A percentile compares a stretch with the other conserved stretches of the same genome.
Conservation (phyloP, 2,888 invertebrate genomes). For the Caenorhabditis doughertyi region DNA sequence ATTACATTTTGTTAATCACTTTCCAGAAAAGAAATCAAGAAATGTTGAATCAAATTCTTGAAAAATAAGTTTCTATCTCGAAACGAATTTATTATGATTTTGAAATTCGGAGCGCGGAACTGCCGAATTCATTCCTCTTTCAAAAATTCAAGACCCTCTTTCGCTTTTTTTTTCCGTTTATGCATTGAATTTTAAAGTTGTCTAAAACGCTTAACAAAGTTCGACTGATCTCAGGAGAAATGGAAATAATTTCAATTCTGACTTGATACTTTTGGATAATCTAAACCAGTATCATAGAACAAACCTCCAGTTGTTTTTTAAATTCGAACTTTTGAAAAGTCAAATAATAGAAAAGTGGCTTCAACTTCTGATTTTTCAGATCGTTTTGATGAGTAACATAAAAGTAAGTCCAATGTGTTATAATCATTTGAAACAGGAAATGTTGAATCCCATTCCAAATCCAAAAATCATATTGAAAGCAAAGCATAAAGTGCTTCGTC, state of each 20-base stretch:
- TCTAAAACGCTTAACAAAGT: conserved; percentile 2
- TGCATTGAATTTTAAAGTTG: conserved; percentile 21
- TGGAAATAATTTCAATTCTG: too few relatives aligned
- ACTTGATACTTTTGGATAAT: too few relatives aligned
- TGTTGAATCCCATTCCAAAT: neutral
- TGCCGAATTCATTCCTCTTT: conserved; percentile 17
- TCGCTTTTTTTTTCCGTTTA: conserved; percentile 3
- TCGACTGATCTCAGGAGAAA: too few relatives aligned
- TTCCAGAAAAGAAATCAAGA: too few relatives aligned
- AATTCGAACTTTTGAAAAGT: too few relatives aligned
- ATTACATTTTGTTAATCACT: too few relatives aligned
- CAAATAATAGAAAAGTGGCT: too few relatives aligned
- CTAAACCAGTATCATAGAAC: too few relatives aligned
- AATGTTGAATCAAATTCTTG: neutral
- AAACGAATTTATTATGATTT: conserved; percentile 1
- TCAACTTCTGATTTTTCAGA: too few relatives aligned
- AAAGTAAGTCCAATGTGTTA: neutral
- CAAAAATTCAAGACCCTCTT: conserved; percentile 24
- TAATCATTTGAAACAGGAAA: neutral
- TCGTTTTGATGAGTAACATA: too few relatives aligned
- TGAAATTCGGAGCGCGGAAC: neutral
- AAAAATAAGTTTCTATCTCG: neutral
- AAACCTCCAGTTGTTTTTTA: too few relatives aligned
- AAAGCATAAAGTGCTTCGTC: conserved; percentile 9
- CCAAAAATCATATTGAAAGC: conserved; percentile 9